Percentiles rank a stretch among this genome's conserved stretches.
Evolutionary conservation across 2,797 vertebrate genomes (phyloP).

Genomic region (Hydrolagus colliei): DNA sequence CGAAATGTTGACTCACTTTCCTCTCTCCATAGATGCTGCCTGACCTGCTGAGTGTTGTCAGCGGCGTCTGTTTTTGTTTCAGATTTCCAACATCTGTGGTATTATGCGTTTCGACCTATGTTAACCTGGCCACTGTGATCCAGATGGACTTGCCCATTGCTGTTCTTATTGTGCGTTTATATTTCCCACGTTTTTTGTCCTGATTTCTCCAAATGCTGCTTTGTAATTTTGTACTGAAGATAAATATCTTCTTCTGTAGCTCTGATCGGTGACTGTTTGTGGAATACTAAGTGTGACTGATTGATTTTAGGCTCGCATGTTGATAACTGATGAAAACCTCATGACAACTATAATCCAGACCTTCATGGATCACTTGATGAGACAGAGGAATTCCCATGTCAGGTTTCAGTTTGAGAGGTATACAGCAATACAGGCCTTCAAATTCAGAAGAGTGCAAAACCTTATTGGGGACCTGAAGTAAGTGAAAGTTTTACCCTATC

Average conservation of each 20-base stretch:
- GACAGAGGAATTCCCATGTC: slow-evolving; percentile 82
- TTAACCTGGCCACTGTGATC: no score
- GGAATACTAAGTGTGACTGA: not conserved
- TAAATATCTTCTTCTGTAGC: slow-evolving; percentile 43
- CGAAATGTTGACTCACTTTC: no score
- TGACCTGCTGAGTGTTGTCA: no score
- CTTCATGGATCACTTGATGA: slow-evolving; percentile 80
- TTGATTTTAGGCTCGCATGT: slow-evolving; percentile 78
- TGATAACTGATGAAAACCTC: slow-evolving; percentile 87
- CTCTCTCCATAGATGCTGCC: no score
- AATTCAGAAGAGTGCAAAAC: slow-evolving; percentile 88
- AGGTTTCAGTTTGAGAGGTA: slow-evolving; percentile 95
- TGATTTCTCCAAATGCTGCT: no score
- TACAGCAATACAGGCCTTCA: slow-evolving; percentile 87
- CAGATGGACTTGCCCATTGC: no score
- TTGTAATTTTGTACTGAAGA: no score
- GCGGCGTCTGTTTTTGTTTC: no score
- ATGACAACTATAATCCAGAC: slow-evolving; percentile 91
- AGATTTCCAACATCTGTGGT: no score
- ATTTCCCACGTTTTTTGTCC: no score
- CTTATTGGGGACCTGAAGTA: slow-evolving; percentile 86
- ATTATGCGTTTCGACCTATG: no score
- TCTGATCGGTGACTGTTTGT: slow-evolving; percentile 38
- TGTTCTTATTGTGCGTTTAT: no score
- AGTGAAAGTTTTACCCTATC: slow-evolving; percentile 42